These are phyloP conservation scores for Leucophenga varia DNA, from an alignment of 1,140 invertebrate genomes.

Conservation along the genomic window DNA sequence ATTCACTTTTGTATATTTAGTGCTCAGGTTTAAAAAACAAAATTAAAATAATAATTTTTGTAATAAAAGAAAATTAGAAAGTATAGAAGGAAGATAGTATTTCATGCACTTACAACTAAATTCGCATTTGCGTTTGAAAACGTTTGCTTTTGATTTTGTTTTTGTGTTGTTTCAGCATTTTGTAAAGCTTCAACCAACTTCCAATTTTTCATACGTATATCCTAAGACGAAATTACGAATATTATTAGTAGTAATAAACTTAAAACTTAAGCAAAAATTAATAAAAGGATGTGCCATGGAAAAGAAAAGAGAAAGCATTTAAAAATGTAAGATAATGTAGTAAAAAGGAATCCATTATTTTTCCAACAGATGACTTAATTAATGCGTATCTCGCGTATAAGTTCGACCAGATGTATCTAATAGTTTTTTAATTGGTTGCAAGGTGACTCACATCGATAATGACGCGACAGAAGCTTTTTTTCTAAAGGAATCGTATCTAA, in stretches of 20 bases:
- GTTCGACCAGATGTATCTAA: no score
- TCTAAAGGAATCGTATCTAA: no score
- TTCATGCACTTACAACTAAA: constrained; percentile 60
- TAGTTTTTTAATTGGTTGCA: no score
- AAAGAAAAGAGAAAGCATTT: background rate
- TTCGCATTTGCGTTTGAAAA: constrained; percentile 49
- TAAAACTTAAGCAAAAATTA: no score
- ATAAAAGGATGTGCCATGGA: no score
- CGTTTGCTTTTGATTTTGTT: constrained; percentile 57
- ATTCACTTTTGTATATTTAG: background rate
- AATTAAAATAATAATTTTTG: constrained; percentile 4
- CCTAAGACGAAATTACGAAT: constrained; percentile 60
- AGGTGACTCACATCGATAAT: no score
- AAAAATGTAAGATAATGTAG: background rate
- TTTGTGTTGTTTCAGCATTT: constrained; percentile 66
- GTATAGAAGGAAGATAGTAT: constrained; percentile 1
- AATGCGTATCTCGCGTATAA: no score
- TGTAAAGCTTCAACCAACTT: constrained; percentile 84
- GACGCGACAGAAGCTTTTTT: no score
- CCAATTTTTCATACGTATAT: constrained; percentile 82
- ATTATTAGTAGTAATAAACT: constrained; percentile 14
- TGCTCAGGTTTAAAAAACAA: background rate
- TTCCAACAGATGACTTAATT: no score
- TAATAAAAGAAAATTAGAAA: constrained; percentile 4
- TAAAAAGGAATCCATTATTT: no score